phyloP scores from a whole-genome alignment of 1,140 invertebrate species.

The Scaptomyza hsui region DNA sequence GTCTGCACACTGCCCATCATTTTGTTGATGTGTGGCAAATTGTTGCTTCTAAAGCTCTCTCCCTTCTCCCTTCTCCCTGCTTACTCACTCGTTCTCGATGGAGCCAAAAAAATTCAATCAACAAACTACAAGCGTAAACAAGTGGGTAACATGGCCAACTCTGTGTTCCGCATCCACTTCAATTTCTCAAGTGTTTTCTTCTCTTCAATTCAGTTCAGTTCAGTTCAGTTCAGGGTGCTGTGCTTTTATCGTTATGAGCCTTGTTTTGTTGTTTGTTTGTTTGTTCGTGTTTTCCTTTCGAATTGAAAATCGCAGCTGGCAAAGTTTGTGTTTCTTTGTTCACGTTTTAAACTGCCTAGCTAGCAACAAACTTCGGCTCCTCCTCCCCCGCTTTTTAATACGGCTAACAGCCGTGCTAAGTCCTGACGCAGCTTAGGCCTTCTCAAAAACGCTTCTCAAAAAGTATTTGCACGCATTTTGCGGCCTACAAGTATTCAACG shows the following conservation, averaged over 20 bases:
- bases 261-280: slow-evolving; percentile 11
- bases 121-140: slow-evolving; percentile 75
- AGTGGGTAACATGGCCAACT: slow-evolving; percentile 60
- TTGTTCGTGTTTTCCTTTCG: slow-evolving; percentile 26
- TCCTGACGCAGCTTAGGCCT: slow-evolving; percentile 47
- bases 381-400: slow-evolving; percentile 42
- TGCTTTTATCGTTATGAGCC: slow-evolving; percentile 26
- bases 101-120: slow-evolving; percentile 62
- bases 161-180: slow-evolving; percentile 43
- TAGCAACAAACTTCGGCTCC: slow-evolving; percentile 14
- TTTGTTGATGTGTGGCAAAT: slow-evolving; percentile 46
- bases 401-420: slow-evolving; percentile 67
- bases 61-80: background rate
- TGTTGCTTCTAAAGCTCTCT: slow-evolving; percentile 43
- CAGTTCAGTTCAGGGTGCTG: slow-evolving; percentile 29
- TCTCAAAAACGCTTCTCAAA: slow-evolving; percentile 33
- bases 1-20: slow-evolving; percentile 57
- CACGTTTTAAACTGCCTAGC: slow-evolving; percentile 46
- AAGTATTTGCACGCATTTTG: slow-evolving; percentile 70
- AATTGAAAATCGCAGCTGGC: slow-evolving; percentile 69
- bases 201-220: slow-evolving; percentile 42
- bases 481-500: slow-evolving; percentile 60
- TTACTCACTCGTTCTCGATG: background rate
- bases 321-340: slow-evolving; percentile 7
- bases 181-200: slow-evolving; percentile 55